These are phyloP conservation scores for Adoxophyes honmai DNA, from an alignment of 1,140 invertebrate species.

Conservation along the genomic window DNA sequence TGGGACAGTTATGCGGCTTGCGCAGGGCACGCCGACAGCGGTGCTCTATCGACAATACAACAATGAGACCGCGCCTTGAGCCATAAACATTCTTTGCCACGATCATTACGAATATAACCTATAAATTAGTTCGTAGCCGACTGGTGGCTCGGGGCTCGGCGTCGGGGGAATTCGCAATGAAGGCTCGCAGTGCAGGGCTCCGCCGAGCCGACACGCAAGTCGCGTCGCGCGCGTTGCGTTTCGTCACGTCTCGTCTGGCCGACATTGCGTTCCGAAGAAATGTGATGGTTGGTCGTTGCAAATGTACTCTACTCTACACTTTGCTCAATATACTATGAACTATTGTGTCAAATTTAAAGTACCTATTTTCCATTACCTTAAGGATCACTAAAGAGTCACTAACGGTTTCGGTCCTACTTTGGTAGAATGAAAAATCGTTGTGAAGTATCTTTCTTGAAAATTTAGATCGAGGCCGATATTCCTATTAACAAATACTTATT, in stretches of 20 bases:
- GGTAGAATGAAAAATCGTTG: too few species aligned
- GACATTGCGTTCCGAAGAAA: neutral
- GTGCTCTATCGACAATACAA: conserved; percentile 59
- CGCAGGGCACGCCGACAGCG: conserved; percentile 29
- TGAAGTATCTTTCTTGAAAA: too few species aligned
- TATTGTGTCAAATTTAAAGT: too few species aligned
- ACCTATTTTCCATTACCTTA: too few species aligned
- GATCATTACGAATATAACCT: conserved; percentile 68
- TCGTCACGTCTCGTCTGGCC: conserved; percentile 23
- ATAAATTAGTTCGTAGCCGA: conserved; percentile 60
- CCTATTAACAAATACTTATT: too few species aligned
- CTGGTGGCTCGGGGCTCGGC: conserved; percentile 37
- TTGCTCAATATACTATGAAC: too few species aligned
- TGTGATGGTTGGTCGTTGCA: too few species aligned
- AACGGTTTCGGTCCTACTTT: too few species aligned
- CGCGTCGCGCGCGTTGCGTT: conserved; percentile 20
- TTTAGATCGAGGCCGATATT: too few species aligned
- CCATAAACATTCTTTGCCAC: conserved; percentile 67
- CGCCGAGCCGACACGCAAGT: conserved; percentile 24
- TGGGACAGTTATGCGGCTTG: conserved; percentile 56
- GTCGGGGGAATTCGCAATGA: conserved; percentile 48
- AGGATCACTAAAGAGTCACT: too few species aligned
- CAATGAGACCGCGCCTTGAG: conserved; percentile 63
- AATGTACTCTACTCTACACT: too few species aligned
- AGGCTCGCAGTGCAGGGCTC: conserved; percentile 22